Evolutionary conservation across 2,888 invertebrate genomes (phyloP), one percentile per base, ranked within the genome.

Genomic region (Tribolium freemani): DNA sequence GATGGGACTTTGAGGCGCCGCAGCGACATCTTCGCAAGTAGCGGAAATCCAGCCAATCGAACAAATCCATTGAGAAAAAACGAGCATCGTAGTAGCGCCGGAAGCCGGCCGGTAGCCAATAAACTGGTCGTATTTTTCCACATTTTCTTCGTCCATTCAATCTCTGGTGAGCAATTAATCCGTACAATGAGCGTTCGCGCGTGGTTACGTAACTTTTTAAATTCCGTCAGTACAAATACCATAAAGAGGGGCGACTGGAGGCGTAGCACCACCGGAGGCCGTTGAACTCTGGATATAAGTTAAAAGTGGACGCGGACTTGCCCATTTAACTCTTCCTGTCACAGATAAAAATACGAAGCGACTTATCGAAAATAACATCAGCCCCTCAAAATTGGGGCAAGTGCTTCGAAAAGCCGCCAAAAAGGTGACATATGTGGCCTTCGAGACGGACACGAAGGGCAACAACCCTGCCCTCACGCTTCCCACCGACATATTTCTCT

Each of bases 231-330:
- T 79, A 82, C 80, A 81, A 81, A 81, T 79, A 79, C 80, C 81
- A 80, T 80, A 82, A 82, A 82, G 82, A 81, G 82, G 83, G 84
- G 79, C 83, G 82, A 78, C 80, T 79, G 81, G 80, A 79, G 83
- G 82, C 82, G 82, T 81, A 81, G 83, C 81, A 83, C 82, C 84
- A 82, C 84, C 82, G 76, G 81, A 83, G 84, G 80, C 67, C 83
- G 80, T 82, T 82, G 83, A 83, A 82, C 84, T 84, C 85, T 74
- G 81, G 80, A 80, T 80, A 16, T 16, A 82, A 83, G 81, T 81
- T 83, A 83, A 83, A 83, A 83, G 83, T 83, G 83, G 82, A 83
- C 83, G 76, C 75, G 81, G 80, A 78, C 82, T 80, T 79, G 82
- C 81, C 80, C 81, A 78, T 78, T 78, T 78, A 80, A 80, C 82